phyloP scores from a whole-genome alignment of 2,888 invertebrate genomes.

The Mesorhabditis spiculigera region DNA sequence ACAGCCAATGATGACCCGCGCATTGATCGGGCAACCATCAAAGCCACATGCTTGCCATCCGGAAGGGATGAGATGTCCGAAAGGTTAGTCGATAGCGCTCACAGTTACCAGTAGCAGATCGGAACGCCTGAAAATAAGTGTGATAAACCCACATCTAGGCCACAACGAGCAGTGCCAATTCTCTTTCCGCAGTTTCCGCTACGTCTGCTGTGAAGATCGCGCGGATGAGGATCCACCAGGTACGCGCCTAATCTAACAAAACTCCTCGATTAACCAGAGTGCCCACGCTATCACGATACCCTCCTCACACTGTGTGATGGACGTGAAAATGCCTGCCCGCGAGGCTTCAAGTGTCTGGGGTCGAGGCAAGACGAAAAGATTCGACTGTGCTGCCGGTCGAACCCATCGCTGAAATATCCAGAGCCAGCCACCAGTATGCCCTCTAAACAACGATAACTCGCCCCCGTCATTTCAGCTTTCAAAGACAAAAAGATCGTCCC shows the following conservation, averaged over 20 bases:
- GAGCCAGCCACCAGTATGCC: constrained; percentile 30
- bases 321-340: constrained; percentile 24
- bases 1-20: constrained; percentile 21
- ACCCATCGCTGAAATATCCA: constrained; percentile 21
- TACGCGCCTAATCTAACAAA: constrained; percentile 14
- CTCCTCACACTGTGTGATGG: constrained; percentile 27
- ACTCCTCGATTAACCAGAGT: constrained; percentile 18
- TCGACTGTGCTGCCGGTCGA: constrained; percentile 32
- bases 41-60: constrained; percentile 32
- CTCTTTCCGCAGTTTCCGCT: constrained; percentile 26
- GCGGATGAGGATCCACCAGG: constrained; percentile 29
- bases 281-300: constrained; percentile 35
- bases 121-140: not conserved
- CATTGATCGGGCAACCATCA: constrained; percentile 27
- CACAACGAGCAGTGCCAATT: constrained; percentile 25
- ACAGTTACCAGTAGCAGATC: no score
- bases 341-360: constrained; percentile 26
- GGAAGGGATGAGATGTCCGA: constrained; percentile 16
- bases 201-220: constrained; percentile 33
- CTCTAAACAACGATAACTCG: no score
- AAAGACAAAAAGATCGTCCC: constrained; percentile 36
- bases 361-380: constrained; percentile 21
- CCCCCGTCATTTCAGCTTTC: constrained; percentile 25
- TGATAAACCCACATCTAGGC: not conserved
- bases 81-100: not conserved